Conservation (phyloP, 2,113 vertebrate genomes). For the Speoplatyrhinus poulsoni region DNA sequence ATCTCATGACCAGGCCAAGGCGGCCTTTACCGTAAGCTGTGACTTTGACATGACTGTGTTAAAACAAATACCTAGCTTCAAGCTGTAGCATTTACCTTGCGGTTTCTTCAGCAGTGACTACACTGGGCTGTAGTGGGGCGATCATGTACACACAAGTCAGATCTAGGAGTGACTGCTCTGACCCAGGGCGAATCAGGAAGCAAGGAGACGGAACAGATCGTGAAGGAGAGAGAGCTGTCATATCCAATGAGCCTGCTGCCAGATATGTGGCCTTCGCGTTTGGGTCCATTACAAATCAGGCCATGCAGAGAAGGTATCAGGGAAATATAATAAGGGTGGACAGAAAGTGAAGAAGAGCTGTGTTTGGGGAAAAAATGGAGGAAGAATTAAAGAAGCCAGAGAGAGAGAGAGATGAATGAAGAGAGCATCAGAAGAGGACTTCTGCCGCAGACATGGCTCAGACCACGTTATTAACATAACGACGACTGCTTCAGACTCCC, state of each 20-base stretch:
- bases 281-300: background rate
- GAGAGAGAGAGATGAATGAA: background rate
- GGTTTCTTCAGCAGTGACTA: slow-evolving; percentile 1
- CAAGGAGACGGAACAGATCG: background rate
- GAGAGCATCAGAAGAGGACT: slow-evolving; percentile 17
- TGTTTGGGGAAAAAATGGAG: background rate
- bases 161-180: slow-evolving; percentile 9
- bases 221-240: background rate
- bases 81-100: slow-evolving; percentile 17
- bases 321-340: background rate
- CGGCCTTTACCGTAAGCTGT: background rate
- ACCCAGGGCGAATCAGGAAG: slow-evolving; percentile 10
- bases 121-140: slow-evolving; percentile 20
- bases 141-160: slow-evolving; percentile 31
- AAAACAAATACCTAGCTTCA: slow-evolving; percentile 4
- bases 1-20: background rate
- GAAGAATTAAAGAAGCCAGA: slow-evolving; percentile 14
- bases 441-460: slow-evolving; percentile 42
- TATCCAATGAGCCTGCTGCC: background rate
- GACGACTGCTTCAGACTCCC: slow-evolving; percentile 16
- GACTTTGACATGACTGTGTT: slow-evolving; percentile 20
- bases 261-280: background rate
- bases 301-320: background rate
- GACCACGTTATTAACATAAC: slow-evolving; percentile 31
- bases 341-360: background rate